Conservation (phyloP, 2,113 vertebrate genomes). For the Lasiurus cinereus region DNA sequence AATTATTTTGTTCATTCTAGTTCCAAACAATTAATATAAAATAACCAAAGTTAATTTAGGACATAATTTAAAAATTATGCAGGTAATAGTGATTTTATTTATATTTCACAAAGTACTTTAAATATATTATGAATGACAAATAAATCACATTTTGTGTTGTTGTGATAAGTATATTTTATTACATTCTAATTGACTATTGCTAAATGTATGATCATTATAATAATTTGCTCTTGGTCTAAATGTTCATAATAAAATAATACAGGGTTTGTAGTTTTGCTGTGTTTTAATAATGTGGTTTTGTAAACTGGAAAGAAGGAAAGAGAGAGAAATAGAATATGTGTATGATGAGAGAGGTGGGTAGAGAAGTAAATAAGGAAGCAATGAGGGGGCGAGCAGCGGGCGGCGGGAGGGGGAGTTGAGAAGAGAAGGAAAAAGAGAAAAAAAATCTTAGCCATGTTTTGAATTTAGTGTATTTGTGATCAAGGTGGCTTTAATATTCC, state of each 20-base stretch:
- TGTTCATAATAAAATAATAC: background rate
- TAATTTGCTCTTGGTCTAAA: background rate
- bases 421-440: background rate
- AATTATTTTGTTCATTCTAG: background rate
- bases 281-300: background rate
- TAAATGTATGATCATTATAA: background rate
- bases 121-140: background rate
- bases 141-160: background rate
- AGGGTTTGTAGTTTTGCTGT: background rate
- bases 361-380: background rate
- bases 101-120: background rate
- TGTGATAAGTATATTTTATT: conserved; percentile 25
- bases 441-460: background rate
- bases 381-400: background rate
- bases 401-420: too few relatives aligned
- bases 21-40: background rate
- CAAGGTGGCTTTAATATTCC: background rate
- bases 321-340: background rate
- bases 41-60: conserved; percentile 9
- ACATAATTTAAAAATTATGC: background rate
- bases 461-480: background rate
- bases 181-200: background rate
- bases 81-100: conserved; percentile 14
- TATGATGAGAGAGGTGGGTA: background rate
- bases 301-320: background rate